These are phyloP conservation scores for Mayetiola destructor DNA, from an alignment of 2,888 invertebrate species.

Conservation along the genomic window DNA sequence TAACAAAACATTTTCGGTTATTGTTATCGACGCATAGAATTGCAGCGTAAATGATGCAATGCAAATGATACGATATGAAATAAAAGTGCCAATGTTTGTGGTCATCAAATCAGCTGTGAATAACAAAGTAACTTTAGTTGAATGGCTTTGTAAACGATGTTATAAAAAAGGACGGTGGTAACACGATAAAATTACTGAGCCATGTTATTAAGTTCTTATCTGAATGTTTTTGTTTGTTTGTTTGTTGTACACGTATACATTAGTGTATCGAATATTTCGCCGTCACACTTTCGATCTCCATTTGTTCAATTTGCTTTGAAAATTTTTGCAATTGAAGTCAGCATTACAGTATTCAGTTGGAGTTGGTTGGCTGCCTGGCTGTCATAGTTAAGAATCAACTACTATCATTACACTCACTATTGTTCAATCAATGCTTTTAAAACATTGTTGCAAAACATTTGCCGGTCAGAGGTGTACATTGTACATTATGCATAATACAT, in stretches of 20 bases:
- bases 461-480: too few relatives aligned
- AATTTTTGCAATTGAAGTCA: not conserved
- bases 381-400: too few relatives aligned
- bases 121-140: slow-evolving; percentile 1
- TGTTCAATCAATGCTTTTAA: slow-evolving; percentile 5
- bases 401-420: slow-evolving; percentile 4
- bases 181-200: not conserved
- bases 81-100: too few relatives aligned
- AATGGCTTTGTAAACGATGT: not conserved
- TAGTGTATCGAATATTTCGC: too few relatives aligned
- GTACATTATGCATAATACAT: slow-evolving; percentile 11
- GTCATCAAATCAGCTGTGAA: too few relatives aligned
- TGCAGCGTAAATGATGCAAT: too few relatives aligned
- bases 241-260: too few relatives aligned
- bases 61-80: too few relatives aligned
- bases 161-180: not conserved
- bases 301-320: not conserved
- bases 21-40: too few relatives aligned
- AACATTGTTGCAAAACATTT: slow-evolving; percentile 5
- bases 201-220: not conserved
- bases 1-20: too few relatives aligned
- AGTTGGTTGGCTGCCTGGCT: too few relatives aligned
- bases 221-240: too few relatives aligned
- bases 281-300: not conserved
- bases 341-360: not conserved